Evolutionary conservation across 2,888 invertebrate genomes (phyloP), one percentile per base, ranked within the genome.

Genomic region (Cheilosia variabilis): DNA sequence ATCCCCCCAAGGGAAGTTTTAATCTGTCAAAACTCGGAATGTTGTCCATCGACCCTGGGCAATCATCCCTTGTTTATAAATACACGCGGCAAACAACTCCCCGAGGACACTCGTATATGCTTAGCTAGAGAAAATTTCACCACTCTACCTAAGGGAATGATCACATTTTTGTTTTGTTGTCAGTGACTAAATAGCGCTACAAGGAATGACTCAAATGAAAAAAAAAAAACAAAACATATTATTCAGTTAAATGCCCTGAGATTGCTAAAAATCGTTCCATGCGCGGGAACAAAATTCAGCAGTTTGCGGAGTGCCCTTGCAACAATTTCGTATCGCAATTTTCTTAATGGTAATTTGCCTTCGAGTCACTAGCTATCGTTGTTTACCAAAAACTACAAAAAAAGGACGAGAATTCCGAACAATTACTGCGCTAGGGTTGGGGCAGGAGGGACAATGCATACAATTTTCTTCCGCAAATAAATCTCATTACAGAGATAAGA

Each of bases 401-500:
- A 5, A 17, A 17, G 17, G 45, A 7, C 17, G 6, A 6, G 2
- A 17, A 45, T 17, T 17, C 17, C 4, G 17, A 45, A 17, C n/a
- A 15, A n/a, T 6, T 43, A 6, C n/a, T 7, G 7, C n/a, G 0
- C 4, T 2, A 2, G 1, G 15, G 17, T 15, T 45, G 15, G 45
- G 5, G 45, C 1, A 0, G 15, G 45, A 45, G 17, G 17, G 7
- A 17, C 5, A 45, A 45, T 45, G 45, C 6, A 45, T 9, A 7
- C 1, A 45, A 17, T 45, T 15, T 5, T n/a, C 2, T 13, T 13
- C 37, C 37, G 13, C 13, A 37, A 45, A 45, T 45, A 7, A 45
- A 45, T 45, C 17, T 17, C 45, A 45, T 45, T 45, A 45, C 45
- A n/a, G 15, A 45, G 45, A 45, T 45, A 45, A 45, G n/a, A 17